Evolutionary conservation across 2,113 vertebrate genomes (phyloP), one percentile per base, ranked within the genome.

Genomic region (Prunella himalayana): DNA sequence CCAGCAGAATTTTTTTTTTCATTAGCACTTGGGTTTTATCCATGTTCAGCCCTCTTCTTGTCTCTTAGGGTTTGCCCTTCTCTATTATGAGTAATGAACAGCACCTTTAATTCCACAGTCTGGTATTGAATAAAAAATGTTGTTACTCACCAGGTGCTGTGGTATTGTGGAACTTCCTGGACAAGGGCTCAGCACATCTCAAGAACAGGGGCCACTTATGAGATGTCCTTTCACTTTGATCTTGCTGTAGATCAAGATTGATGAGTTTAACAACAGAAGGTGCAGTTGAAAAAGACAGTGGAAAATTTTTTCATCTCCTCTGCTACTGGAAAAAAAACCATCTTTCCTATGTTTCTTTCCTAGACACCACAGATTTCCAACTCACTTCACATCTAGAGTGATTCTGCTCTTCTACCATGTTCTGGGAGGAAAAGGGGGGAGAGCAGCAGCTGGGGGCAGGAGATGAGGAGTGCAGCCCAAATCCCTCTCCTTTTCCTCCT

Each of bases 301-400:
- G 18, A 51, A 86, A 77, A 3, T 30, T 39, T 89, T 94, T 70
- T 59, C 14, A 17, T 80, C 23, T 81, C 9, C 13, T 66, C 19
- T 2, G 1, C 25, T 44, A 11, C 50, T 2, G 1, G 13, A 28
- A 28, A 13, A 22, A 73, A 69, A 33, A 1, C 5, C 57, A 0
- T 8, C 13, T 68, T 61, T 56, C 18, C 35, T 47, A 5, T 41
- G 17, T n/a, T 78, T 18, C 24, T 22, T 60, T 87, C 33, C 44
- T 14, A 27, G 23, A 27, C 86, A 35, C 8, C 25, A n/a, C 15
- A 31, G 24, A 18, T 57, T 78, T 77, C 31, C 28, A 20, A 20
- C 41, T 75, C 41, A 6, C 35, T 72, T 0, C 31, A 30, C 22
- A 35, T 25, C 19, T 6, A 19, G 47, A 33, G 24, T 31, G 28